Base-by-base conservation (phyloP, 1,140 invertebrate species). In the Homalodisca vitripennis region DNA sequence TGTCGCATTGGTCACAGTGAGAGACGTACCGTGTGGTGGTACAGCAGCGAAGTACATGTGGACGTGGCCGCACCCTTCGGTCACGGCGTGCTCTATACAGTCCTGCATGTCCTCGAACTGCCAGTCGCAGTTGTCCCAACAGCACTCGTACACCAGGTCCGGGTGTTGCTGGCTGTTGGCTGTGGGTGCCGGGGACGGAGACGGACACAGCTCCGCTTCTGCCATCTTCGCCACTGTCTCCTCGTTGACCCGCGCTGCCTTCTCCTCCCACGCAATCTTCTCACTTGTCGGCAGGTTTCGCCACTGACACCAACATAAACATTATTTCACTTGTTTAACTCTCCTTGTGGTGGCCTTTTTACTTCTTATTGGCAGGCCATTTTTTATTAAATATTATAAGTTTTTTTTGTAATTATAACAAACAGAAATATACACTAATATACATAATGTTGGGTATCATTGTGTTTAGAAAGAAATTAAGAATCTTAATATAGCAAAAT, bases 211-310 rank as follows among this genome's bases (percentile, higher is more conserved):
- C 27, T 71, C 71, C 3, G 20, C 84, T 26, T 84, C 83, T 1
- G 83, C 79, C 27, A 81, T 79, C 73, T 80, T 77, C 12, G 86
- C 85, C 41, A 86, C 85, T 12, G 85, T 88, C 77, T 95, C 92
- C 77, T 93, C 92, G 76, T 98, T 98, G 76, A 95, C 88, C 75
- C 89, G 88, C 17, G 87, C 87, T 2, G 96, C 96, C 57, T 88
- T 85, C 78, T 97, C 93, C 82, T 99, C 98, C 88, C 95, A 99
- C 41, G 87, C 85, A 77, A 95, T 91, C 79, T 98, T 98, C 70
- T 95, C 93, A 68, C 86, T 84, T 1, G 91, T 84, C 0, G 92
- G 86, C 68, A 99, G 82, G 70, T 92, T 93, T 74, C 95, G 89
- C 98, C 98, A 99, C 87, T 91, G 74, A 34, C 83, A 81, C 13